Evolutionary conservation across 2,888 invertebrate species (phyloP), one percentile per base, ranked within the genome.

Genomic region (Leuctra nigra): DNA sequence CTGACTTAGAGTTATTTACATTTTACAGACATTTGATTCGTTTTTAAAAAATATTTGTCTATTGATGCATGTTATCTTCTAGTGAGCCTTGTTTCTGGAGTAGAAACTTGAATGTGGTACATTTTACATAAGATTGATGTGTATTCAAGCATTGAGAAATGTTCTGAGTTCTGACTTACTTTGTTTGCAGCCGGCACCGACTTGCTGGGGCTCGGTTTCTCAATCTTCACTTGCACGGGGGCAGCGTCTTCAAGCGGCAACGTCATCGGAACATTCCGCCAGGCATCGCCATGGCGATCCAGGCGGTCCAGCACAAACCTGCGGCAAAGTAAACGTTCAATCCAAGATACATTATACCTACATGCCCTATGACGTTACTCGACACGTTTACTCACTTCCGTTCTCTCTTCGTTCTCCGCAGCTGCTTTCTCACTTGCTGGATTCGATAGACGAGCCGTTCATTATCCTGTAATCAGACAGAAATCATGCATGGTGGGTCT

Each of bases 371-470:
- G 9, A 25, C 36, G 35, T 38, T 4, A 6, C 6, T 22, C 14
- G 11, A 1, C 29, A 52, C 46, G 18, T 25, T 52, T 55, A 68
- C 70, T 67, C 67, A 75, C 75, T 71, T 73, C 66, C 86, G 80
- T 68, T 86, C 85, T 69, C 83, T 84, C 62, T 81, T 76, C 60
- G 81, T 79, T 13, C 81, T 77, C 66, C 82, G 82, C 1, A 83
- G 77, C 57, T 85, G 78, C 73, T 81, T 84, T 66, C 84, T 82
- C 18, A 83, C 82, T 69, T 82, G 81, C 67, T 86, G 84, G 70
- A 86, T 83, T 68, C 87, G 76, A 64, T 72, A 73, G 59, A 86
- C 82, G 63, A 87, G 75, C 71, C 85, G 78, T 69, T 87, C 86
- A 70, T 87, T 87, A 68, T 86, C 83, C 78, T 86, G 61, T 16